Evolutionary conservation across 92 coral and sea anemone species (phyloP).

Genomic region (Plumapathes pennacea): DNA sequence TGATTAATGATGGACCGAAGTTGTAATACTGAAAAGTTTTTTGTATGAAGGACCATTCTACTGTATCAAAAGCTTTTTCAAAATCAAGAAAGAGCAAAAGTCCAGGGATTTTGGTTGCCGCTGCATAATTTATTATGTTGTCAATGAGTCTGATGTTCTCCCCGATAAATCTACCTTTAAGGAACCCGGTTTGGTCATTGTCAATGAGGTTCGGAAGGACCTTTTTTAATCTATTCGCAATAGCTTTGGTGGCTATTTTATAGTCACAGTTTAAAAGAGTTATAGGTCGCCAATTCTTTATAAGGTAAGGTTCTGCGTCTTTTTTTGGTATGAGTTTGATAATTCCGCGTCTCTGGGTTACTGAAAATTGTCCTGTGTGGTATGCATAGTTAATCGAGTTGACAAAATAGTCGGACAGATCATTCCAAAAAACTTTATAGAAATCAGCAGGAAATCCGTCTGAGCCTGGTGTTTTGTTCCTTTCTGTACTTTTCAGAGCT

Average conservation of each 20-base stretch:
- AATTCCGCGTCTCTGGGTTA: conserved; percentile 33
- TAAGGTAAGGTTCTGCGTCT: conserved; percentile 30
- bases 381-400: conserved; percentile 38
- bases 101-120: conserved; percentile 11
- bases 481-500: conserved; percentile 19
- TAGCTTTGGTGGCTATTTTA: conserved; percentile 30
- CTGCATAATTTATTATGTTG: conserved; percentile 9
- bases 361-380: conserved; percentile 24
- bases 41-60: conserved; percentile 29
- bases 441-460: conserved; percentile 20
- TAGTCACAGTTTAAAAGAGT: conserved; percentile 37
- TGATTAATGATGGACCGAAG: conserved; percentile 16
- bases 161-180: conserved; percentile 32
- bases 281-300: conserved; percentile 36
- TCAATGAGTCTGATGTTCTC: conserved; percentile 31
- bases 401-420: conserved; percentile 8
- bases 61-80: conserved; percentile 19
- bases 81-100: conserved; percentile 20
- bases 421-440: conserved; percentile 15
- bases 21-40: conserved; percentile 4
- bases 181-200: conserved; percentile 28
- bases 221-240: conserved; percentile 27
- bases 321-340: conserved; percentile 28
- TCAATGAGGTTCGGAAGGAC: conserved; percentile 21
- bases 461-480: conserved; percentile 20